Percentiles rank a stretch among this genome's conserved stretches.
These are phyloP conservation scores for Tachystola acroxantha DNA, from an alignment of 2,888 invertebrate genomes.

Conservation along the genomic window DNA sequence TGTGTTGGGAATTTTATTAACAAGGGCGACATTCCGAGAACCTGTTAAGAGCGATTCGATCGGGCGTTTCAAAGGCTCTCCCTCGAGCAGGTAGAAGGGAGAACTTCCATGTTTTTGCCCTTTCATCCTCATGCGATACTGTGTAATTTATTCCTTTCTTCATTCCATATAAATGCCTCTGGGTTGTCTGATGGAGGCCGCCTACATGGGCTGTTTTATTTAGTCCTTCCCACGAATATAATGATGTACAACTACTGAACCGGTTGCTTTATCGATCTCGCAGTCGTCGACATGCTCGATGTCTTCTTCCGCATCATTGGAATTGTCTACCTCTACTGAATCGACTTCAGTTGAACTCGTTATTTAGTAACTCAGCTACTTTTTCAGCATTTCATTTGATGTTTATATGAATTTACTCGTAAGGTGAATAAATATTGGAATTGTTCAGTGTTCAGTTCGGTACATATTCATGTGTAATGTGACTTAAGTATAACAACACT, in stretches of 20 bases:
- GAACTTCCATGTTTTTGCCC: slow-evolving; percentile 39
- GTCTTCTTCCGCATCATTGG: slow-evolving; percentile 51
- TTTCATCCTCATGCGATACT: slow-evolving; percentile 38
- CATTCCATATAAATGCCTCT: slow-evolving; percentile 35
- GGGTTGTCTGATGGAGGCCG: slow-evolving; percentile 24
- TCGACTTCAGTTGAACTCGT: too few relatives aligned
- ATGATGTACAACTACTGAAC: slow-evolving; percentile 25
- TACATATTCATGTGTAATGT: too few relatives aligned
- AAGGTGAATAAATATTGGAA: too few relatives aligned
- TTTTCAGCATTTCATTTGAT: too few relatives aligned
- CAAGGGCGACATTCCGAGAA: slow-evolving; percentile 37
- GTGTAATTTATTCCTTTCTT: slow-evolving; percentile 40
- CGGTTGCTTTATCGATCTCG: slow-evolving; percentile 41
- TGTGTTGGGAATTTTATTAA: slow-evolving; percentile 31
- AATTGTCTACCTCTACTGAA: too few relatives aligned
- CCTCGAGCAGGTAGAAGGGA: slow-evolving; percentile 37
- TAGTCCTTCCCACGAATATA: slow-evolving; percentile 44
- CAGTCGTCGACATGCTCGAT: slow-evolving; percentile 50
- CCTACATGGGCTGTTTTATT: slow-evolving; percentile 30
- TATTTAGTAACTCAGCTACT: too few relatives aligned
- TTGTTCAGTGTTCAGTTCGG: too few relatives aligned
- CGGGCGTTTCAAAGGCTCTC: slow-evolving; percentile 31
- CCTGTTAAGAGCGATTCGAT: slow-evolving; percentile 35
- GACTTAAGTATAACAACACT: too few relatives aligned
- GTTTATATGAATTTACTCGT: too few relatives aligned